Evolutionary conservation across 2,113 vertebrate species (phyloP), one percentile per base, ranked within the genome.

Genomic region (Urocitellus parryii): DNA sequence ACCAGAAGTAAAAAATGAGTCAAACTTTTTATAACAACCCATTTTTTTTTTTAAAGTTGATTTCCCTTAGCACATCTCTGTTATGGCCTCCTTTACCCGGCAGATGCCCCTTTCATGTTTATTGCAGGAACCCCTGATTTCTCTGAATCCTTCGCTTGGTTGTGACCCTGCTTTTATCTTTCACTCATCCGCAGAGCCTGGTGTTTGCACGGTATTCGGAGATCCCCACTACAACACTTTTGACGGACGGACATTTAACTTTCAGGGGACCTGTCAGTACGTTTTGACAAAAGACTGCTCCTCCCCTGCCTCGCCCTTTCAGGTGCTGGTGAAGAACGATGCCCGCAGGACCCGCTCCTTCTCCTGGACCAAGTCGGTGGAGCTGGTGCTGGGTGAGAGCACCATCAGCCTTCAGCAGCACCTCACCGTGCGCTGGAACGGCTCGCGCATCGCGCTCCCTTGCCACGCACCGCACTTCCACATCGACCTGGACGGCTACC

Each of bases 221-320:
- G 99, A 99, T 96, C 99, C 99, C 74, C 99, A 99, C 99, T 99
- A 99, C 99, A 99, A 99, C 99, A 99, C 99, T 89, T 99, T 99
- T 97, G 99, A 99, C 56, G 99, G 99, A 93, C 99, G 99, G 98
- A 99, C 99, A 95, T 99, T 99, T 99, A 99, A 99, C 99, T 99
- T 99, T 98, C 99, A 99, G 99, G 99, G 99, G 96, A 99, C 99
- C 1, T 99, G 99, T 98, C 99, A 99, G 98, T 99, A 99, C 80
- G 99, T 99, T 83, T 99, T 99, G 98, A 99, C 99, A 0, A 99
- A 99, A 94, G 99, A 99, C 97, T 99, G 99, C 99, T 99, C 98
- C 96, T 99, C 99, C 72, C 99, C 99, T 90, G 99, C 99, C 98
- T 98, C 98, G 0, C 98, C 99, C 99, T 99, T 99, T 96, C 99